Evolutionary conservation across 2,113 vertebrate species (phyloP).

Genomic region (Cebidichthys violaceus): DNA sequence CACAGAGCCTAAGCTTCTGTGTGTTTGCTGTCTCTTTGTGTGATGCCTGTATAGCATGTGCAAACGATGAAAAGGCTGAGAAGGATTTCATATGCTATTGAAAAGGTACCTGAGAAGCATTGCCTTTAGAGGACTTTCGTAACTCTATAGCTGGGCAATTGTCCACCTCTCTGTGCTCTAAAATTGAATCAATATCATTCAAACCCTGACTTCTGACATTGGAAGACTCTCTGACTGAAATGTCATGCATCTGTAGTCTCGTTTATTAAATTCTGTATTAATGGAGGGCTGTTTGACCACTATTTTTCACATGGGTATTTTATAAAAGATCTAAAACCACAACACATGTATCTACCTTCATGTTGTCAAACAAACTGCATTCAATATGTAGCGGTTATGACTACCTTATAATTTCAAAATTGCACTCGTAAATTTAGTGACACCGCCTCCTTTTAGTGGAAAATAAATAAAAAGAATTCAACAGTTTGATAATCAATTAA

Average conservation of each 20-base stretch:
- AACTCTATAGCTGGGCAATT: constrained; percentile 53
- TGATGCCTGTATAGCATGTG: constrained; percentile 25
- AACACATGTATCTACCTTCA: background rate
- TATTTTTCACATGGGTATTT: constrained; percentile 13
- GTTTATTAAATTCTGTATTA: constrained; percentile 54
- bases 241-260: constrained; percentile 49
- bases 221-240: constrained; percentile 50
- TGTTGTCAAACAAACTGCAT: background rate
- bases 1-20: constrained; percentile 26
- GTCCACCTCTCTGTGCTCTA: constrained; percentile 42
- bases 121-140: constrained; percentile 49
- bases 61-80: constrained; percentile 52
- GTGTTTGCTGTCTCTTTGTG: constrained; percentile 52
- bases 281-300: constrained; percentile 15
- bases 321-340: constrained; percentile 1
- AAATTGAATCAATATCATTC: constrained; percentile 68
- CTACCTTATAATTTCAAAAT: no score
- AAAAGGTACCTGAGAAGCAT: constrained; percentile 52
- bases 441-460: no score
- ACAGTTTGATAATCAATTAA: no score
- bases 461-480: no score
- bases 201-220: constrained; percentile 53
- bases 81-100: constrained; percentile 64
- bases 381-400: background rate
- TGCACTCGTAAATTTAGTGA: no score